Evolutionary conservation across 2,888 invertebrate species (phyloP).

Genomic region (Harpagoxenus sublaevis): DNA sequence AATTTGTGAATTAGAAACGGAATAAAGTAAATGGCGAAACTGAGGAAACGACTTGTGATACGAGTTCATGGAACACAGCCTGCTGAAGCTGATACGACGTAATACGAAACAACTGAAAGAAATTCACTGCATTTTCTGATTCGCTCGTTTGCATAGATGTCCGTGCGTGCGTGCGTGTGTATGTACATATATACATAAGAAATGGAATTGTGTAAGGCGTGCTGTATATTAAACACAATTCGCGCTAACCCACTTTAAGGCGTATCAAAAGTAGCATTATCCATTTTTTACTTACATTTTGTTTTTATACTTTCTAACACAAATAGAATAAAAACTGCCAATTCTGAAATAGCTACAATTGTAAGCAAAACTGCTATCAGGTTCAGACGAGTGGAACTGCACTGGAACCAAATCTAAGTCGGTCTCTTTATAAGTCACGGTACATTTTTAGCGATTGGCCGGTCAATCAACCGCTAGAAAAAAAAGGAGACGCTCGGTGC

Average conservation of each 20-base stretch:
- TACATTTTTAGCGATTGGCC: background rate
- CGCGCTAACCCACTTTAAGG: constrained; percentile 51
- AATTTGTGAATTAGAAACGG: constrained; percentile 23
- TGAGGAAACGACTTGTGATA: constrained; percentile 28
- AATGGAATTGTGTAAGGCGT: constrained; percentile 43
- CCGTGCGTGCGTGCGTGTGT: constrained; percentile 61
- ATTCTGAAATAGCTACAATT: constrained; percentile 17
- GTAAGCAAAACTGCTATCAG: background rate
- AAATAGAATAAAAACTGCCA: constrained; percentile 44
- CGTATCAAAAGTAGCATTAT: constrained; percentile 17
- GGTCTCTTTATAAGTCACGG: background rate
- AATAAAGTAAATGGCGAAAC: constrained; percentile 1
- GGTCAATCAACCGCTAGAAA: background rate
- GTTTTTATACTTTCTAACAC: constrained; percentile 16
- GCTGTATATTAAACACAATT: constrained; percentile 41
- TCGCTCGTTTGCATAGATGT: constrained; percentile 51
- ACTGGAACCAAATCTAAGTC: background rate
- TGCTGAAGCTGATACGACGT: constrained; percentile 6
- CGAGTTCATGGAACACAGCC: constrained; percentile 12
- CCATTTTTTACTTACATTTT: background rate
- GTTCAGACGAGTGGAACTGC: background rate
- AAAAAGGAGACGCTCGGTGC: background rate
- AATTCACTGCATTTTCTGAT: constrained; percentile 41
- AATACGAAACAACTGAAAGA: background rate
- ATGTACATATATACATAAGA: constrained; percentile 52